Base-by-base conservation (phyloP, 2,797 vertebrate genomes). In the Poecile montanus region DNA sequence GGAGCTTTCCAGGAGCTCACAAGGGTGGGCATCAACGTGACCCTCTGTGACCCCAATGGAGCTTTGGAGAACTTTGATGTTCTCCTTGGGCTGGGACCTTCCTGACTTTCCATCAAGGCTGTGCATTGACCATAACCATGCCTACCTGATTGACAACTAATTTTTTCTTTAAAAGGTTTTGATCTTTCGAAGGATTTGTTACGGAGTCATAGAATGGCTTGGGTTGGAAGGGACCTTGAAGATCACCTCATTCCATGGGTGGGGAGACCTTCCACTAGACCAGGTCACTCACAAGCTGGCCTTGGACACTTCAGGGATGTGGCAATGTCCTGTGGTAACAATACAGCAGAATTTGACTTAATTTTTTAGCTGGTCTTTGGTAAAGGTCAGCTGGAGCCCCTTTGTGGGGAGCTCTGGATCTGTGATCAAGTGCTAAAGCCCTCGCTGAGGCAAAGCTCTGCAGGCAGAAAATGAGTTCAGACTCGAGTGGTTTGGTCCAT, bases 1-100 rank as follows among this genome's bases (percentile, higher is more conserved):
- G 67, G 56, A 61, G 72, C 63, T 17, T 44, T 74, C 74, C 67
- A 72, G 87, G 75, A 81, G 44, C 70, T 87, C 13, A 1, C 26
- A 1, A 29, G 30, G 36, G 40, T 3, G 14, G 58, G 34, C 70
- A 25, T 38, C 44, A 23, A 0, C 0, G 0, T 30, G 51, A 53
- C 62, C 5, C 0, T 81, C 23, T 10, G 23, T 45, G 82, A 38
- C 6, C n/a, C 61, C 32, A 30, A 53, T 63, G 47, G 26, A 9
- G 7, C n/a, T 92, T 29, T 77, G 38, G 51, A 27, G 67, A 61
- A 48, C 79, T 61, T 40, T 40, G 29, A 10, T 54, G 34, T 45
- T 78, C 70, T 72, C 25, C 48, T 88, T 57, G 40, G 26, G 30
- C 32, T 76, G 56, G 44, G 8, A 84, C n/a, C 42, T 36, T 61